Base-by-base conservation (phyloP, 1,140 invertebrate genomes). In the Teleogryllus occipitalis region DNA sequence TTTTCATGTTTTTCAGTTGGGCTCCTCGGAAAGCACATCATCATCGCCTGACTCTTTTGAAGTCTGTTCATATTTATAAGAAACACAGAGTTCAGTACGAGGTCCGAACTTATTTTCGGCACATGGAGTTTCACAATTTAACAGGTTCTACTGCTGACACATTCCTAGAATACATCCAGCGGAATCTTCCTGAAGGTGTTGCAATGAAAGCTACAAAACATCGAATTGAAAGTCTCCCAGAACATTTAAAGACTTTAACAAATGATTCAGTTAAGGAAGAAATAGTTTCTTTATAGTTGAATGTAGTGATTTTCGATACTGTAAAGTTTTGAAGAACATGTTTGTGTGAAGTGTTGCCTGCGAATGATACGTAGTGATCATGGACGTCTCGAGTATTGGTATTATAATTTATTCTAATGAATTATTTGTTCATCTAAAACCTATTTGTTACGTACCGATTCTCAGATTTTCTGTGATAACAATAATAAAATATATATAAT, bases 21-120 rank as follows among this genome's bases (percentile, higher is more conserved):
- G 89, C 91, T 27, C 89, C 91, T 39, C 86, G 87, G 22, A 95
- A 94, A 88, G 87, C 93, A 48, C 86, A 90, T 80, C 92, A 95
- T 83, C 90, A 95, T 82, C 89, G 94, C 77, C 90, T 90, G 82
- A 96, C 95, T 7, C 83, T 98, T 8, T 86, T 99, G 3, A 95
- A 95, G 86, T 96, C 95, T 75, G 93, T 95, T 75, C 94, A 96
- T 85, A 92, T 97, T 82, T 93, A 96, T 84, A 98, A 98, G 86
- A 98, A 98, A 82, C 96, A 98, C 85, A 90, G 92, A 84, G 96
- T 98, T 0, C 97, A 99, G 83, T 99, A 99, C 88, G 98, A 99
- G 90, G 90, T 93, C 7, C 90, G 98, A 83, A 99, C 98, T 14
- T 96, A 99, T 86, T 98, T 93, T 86, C 90, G 92, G 80, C 93